Percentiles rank a stretch among this genome's conserved stretches.
These are phyloP conservation scores for Megalurothrips usitatus DNA, from an alignment of 2,888 invertebrate species.

Conservation along the genomic window DNA sequence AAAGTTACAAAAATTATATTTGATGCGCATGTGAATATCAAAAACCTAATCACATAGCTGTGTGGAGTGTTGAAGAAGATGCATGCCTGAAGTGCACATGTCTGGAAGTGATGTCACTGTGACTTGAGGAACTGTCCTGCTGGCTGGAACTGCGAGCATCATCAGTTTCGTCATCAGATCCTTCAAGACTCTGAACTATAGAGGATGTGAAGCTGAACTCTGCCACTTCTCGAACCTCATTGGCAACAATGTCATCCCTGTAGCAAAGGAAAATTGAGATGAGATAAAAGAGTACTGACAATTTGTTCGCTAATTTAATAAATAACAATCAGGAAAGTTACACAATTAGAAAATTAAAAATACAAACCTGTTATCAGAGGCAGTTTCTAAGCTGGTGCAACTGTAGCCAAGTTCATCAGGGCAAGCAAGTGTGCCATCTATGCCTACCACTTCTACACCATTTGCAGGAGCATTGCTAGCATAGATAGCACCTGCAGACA, in stretches of 20 bases:
- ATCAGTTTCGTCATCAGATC: not conserved
- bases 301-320: too few species aligned
- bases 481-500: not conserved
- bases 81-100: not conserved
- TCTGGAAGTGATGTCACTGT: not conserved
- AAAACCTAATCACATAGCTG: not conserved
- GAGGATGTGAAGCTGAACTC: conserved; percentile 56
- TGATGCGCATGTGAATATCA: not conserved
- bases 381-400: not conserved
- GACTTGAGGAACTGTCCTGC: not conserved
- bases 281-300: too few species aligned
- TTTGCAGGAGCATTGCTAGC: conserved; percentile 34
- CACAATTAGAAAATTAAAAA: not conserved
- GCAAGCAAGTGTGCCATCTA: conserved; percentile 38
- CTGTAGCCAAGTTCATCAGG: conserved; percentile 9
- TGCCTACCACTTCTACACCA: conserved; percentile 40
- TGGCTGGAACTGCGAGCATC: conserved; percentile 13
- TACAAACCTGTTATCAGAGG: not conserved
- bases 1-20: not conserved
- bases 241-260: not conserved
- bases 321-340: not conserved
- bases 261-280: not conserved
- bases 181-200: conserved; percentile 50
- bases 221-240: not conserved
- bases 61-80: not conserved